phyloP scores from a whole-genome alignment of 2,113 vertebrate species.

The Cygnus buccinator region DNA sequence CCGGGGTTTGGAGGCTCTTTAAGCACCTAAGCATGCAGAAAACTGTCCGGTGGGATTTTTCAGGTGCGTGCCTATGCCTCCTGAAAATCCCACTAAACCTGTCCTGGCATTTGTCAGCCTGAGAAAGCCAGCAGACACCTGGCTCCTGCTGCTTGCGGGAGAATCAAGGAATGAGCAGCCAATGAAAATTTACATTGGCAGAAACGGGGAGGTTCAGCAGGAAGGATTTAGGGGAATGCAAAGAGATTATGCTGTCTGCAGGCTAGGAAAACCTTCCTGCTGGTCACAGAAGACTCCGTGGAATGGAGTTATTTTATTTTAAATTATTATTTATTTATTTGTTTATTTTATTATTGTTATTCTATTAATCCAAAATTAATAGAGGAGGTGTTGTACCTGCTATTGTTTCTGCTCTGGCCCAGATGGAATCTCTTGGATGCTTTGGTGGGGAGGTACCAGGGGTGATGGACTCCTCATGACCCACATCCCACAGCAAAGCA shows the following conservation, averaged over 20 bases:
- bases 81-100: neutral
- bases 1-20: neutral
- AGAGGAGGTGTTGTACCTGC: neutral
- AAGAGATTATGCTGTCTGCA: neutral
- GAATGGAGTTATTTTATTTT: no score
- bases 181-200: neutral
- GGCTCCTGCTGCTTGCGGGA: neutral
- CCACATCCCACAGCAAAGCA: neutral
- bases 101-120: neutral
- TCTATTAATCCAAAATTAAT: no score
- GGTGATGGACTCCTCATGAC: neutral
- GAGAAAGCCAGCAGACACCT: neutral
- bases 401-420: neutral
- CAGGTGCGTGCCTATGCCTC: neutral
- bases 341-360: no score
- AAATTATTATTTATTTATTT: no score
- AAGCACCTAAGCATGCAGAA: neutral
- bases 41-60: neutral
- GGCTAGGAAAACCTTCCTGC: neutral
- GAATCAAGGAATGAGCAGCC: neutral
- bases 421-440: fast-evolving
- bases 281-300: neutral
- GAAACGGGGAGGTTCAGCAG: neutral
- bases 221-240: neutral
- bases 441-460: neutral